phyloP scores from a whole-genome alignment of 2,888 invertebrate genomes.

The Ochlodes sylvanus region DNA sequence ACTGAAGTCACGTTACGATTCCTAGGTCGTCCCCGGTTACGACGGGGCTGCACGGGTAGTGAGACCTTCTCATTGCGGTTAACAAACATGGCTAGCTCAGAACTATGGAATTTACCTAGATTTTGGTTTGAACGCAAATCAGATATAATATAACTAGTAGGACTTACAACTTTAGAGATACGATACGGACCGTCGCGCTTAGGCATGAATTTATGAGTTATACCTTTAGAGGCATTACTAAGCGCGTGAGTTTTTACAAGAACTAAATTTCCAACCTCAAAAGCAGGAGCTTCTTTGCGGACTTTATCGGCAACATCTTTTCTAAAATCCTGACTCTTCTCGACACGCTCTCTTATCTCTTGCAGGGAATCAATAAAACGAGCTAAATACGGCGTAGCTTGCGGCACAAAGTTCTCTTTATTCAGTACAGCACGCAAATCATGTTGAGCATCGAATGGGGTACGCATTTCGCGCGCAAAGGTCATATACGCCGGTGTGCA shows the following conservation, averaged over 20 bases:
- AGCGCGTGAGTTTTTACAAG: conserved; percentile 20
- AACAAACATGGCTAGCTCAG: neutral
- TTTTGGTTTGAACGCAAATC: neutral
- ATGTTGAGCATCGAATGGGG: conserved; percentile 29
- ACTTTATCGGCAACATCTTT: neutral
- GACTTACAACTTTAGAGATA: conserved; percentile 24
- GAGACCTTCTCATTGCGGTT: neutral
- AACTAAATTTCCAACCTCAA: neutral
- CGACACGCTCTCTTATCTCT: conserved; percentile 3
- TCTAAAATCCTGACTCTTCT: conserved; percentile 23
- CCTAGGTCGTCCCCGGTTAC: neutral
- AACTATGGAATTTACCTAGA: conserved; percentile 3
- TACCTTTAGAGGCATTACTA: conserved; percentile 35
- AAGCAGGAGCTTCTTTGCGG: neutral
- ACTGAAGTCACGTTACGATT: neutral
- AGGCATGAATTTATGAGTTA: conserved; percentile 35
- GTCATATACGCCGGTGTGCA: neutral
- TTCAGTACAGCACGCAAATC: conserved; percentile 33
- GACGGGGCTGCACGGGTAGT: neutral
- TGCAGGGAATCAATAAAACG: neutral
- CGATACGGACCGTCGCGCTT: conserved; percentile 37
- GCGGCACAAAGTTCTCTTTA: conserved; percentile 41
- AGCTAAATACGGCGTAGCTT: conserved; percentile 40
- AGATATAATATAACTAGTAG: conserved; percentile 21
- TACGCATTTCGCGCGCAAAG: neutral